Evolutionary conservation across 2,797 vertebrate species (phyloP).

Genomic region (Phrynocephalus guinanensis): DNA sequence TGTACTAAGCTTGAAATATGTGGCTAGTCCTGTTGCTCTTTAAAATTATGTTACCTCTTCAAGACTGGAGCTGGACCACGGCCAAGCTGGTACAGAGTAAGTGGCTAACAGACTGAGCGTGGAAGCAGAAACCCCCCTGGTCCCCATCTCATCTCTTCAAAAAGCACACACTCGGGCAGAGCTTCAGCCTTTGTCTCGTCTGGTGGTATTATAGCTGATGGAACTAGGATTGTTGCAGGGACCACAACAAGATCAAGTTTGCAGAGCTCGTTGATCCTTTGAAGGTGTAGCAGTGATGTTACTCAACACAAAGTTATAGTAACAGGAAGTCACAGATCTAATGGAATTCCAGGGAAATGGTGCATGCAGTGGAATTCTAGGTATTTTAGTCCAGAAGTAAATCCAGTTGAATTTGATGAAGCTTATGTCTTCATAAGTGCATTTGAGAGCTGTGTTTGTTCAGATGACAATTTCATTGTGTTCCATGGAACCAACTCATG

Average conservation of each 20-base stretch:
- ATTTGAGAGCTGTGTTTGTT: background rate
- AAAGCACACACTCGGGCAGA: background rate
- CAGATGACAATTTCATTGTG: background rate
- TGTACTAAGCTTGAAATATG: constrained; percentile 9
- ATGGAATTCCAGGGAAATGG: background rate
- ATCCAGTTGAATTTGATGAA: background rate
- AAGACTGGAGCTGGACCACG: background rate
- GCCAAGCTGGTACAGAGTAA: background rate
- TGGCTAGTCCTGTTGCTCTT: background rate
- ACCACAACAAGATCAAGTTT: too few species aligned
- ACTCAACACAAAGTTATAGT: background rate
- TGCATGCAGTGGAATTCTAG: background rate
- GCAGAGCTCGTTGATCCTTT: background rate
- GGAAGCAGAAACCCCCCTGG: background rate
- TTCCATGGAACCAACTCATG: background rate
- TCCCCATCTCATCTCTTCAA: background rate
- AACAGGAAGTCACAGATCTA: background rate
- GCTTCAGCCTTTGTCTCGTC: background rate
- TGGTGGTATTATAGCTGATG: background rate
- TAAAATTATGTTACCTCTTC: background rate
- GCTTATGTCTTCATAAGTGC: background rate
- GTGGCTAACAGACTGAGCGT: background rate
- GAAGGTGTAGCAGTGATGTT: too few species aligned
- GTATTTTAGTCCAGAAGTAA: background rate
- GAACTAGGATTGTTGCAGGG: background rate